Percentiles rank a stretch among this genome's conserved stretches.
These are phyloP conservation scores for Thaumetopoea pityocampa DNA, from an alignment of 1,140 invertebrate species.

Conservation along the genomic window DNA sequence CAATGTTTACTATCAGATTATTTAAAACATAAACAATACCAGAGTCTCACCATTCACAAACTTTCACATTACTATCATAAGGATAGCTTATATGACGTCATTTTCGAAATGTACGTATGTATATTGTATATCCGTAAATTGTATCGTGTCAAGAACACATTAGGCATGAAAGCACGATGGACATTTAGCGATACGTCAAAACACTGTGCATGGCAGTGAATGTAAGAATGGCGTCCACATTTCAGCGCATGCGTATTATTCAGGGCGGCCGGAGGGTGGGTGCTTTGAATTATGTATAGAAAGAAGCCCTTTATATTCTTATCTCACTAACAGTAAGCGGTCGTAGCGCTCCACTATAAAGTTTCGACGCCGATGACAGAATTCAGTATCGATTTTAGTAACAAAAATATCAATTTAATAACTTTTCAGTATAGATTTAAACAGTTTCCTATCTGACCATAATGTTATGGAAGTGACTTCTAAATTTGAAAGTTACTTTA, in stretches of 20 bases:
- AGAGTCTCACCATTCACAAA: slow-evolving; percentile 35
- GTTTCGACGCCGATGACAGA: too few relatives aligned
- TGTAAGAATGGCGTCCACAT: slow-evolving; percentile 62
- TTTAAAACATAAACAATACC: slow-evolving; percentile 28
- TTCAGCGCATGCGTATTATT: slow-evolving; percentile 61
- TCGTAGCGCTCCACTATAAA: too few relatives aligned
- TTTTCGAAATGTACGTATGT: slow-evolving; percentile 46
- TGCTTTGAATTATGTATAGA: slow-evolving; percentile 31
- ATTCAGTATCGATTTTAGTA: too few relatives aligned
- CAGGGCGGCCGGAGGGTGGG: slow-evolving; percentile 28
- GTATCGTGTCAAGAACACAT: slow-evolving; percentile 73
- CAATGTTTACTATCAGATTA: slow-evolving; percentile 9
- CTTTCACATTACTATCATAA: slow-evolving; percentile 63
- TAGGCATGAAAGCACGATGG: slow-evolving; percentile 37
- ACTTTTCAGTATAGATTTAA: too few relatives aligned
- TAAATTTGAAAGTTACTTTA: too few relatives aligned
- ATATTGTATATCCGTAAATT: slow-evolving; percentile 36
- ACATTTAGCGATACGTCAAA: slow-evolving; percentile 62
- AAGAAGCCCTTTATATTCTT: slow-evolving; percentile 17
- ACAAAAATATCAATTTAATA: too few relatives aligned
- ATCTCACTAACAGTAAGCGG: too few relatives aligned
- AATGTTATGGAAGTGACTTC: too few relatives aligned
- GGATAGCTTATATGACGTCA: slow-evolving; percentile 47
- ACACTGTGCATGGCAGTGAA: slow-evolving; percentile 55
- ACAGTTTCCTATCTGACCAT: too few relatives aligned